Evolutionary conservation across 2,888 invertebrate genomes (phyloP).

Genomic region (Rapana venosa): DNA sequence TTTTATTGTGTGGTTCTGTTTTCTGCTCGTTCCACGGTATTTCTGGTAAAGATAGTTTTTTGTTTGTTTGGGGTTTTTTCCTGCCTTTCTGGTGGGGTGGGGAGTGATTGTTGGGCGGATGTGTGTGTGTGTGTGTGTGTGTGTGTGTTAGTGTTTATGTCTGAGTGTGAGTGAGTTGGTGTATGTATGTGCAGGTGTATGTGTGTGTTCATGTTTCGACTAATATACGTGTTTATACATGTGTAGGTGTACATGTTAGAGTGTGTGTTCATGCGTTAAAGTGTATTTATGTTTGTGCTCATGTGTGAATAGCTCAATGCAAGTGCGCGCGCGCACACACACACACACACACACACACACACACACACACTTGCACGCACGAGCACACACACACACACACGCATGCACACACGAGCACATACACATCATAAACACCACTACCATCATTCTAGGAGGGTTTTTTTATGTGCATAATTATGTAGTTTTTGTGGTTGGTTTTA

Average conservation of each 20-base stretch:
- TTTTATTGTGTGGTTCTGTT: no score
- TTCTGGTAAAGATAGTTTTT: no score
- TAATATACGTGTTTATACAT: not conserved
- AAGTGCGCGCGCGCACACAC: not conserved
- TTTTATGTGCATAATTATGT: no score
- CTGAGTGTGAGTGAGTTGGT: not conserved
- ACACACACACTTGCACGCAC: not conserved
- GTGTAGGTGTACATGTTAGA: conserved; percentile 17
- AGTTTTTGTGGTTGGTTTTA: no score
- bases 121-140: not conserved
- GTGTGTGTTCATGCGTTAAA: conserved; percentile 2
- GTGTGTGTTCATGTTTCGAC: not conserved
- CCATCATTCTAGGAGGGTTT: no score
- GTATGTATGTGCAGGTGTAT: not conserved
- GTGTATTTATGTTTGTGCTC: not conserved
- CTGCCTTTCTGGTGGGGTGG: not conserved
- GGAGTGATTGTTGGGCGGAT: not conserved
- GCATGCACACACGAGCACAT: not conserved
- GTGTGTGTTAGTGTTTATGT: not conserved
- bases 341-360: conserved; percentile 30
- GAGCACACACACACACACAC: conserved; percentile 13
- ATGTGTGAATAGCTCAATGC: no score
- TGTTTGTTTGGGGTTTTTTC: not conserved
- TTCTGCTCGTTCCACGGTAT: no score
- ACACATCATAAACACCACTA: no score